phyloP scores from a whole-genome alignment of 2,797 vertebrate species.

The Tenualosa ilisha region DNA sequence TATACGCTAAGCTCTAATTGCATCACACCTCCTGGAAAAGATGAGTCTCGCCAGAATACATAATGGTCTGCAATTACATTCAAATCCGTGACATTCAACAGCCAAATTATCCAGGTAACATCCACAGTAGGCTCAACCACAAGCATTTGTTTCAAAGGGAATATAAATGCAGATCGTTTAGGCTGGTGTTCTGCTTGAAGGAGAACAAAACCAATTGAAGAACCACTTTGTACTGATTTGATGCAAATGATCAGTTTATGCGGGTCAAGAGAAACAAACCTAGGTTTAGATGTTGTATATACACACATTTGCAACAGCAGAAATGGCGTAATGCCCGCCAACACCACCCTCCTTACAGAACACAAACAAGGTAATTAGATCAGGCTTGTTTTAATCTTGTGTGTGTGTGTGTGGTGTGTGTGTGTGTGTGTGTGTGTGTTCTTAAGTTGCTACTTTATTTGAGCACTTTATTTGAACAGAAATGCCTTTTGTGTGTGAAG shows the following conservation, averaged over 20 bases:
- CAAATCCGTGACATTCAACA: neutral
- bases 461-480: neutral
- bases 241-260: neutral
- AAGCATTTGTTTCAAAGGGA: neutral
- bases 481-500: neutral
- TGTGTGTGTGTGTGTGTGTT: neutral
- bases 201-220: neutral
- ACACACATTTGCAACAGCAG: neutral
- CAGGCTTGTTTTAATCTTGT: neutral
- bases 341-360: neutral
- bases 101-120: neutral
- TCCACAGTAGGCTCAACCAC: neutral
- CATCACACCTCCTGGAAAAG: neutral
- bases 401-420: neutral
- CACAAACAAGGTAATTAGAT: neutral
- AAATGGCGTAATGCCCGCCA: neutral
- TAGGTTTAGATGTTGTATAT: too few relatives aligned
- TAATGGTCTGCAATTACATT: neutral
- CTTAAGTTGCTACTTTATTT: too few relatives aligned
- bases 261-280: too few relatives aligned
- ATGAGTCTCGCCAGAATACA: neutral
- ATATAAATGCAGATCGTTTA: neutral
- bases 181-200: neutral
- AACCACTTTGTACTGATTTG: neutral
- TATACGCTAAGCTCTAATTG: neutral